Evolutionary conservation across 2,797 vertebrate genomes (phyloP).

Genomic region (Xiphophorus birchmanni): DNA sequence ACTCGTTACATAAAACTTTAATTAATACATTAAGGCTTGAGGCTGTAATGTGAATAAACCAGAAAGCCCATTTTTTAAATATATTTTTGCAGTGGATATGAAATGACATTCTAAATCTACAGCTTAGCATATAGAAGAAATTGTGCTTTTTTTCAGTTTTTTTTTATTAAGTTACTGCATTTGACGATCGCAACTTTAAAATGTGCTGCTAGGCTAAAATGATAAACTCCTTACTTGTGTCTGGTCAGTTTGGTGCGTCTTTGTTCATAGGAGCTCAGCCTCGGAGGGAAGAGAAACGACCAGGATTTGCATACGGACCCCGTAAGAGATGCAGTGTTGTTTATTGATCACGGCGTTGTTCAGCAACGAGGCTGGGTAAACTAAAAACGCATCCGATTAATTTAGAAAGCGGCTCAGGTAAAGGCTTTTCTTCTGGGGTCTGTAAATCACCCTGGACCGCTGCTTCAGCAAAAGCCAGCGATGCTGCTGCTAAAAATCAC

Average conservation of each 20-base stretch:
- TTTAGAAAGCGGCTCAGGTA: neutral
- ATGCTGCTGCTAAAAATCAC: neutral
- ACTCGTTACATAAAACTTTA: neutral
- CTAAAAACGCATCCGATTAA: neutral
- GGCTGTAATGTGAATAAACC: neutral
- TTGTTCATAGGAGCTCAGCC: neutral
- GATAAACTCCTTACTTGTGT: neutral
- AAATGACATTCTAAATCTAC: neutral
- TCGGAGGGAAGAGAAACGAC: neutral
- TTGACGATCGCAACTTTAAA: neutral
- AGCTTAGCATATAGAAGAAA: neutral
- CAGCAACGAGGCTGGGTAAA: neutral
- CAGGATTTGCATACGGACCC: neutral
- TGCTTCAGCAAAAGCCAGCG: neutral
- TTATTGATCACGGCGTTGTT: conserved; percentile 16
- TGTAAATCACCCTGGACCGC: neutral
- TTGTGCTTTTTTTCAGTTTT: too few species aligned
- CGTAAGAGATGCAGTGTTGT: neutral
- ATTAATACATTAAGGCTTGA: neutral
- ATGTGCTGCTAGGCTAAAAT: neutral
- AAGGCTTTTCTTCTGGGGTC: neutral
- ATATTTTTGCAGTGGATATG: neutral
- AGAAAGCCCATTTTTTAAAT: neutral
- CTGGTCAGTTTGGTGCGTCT: neutral
- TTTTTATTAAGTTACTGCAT: too few species aligned